Conservation (phyloP, 2,113 vertebrate genomes). For the Cyprinodon variegatus region DNA sequence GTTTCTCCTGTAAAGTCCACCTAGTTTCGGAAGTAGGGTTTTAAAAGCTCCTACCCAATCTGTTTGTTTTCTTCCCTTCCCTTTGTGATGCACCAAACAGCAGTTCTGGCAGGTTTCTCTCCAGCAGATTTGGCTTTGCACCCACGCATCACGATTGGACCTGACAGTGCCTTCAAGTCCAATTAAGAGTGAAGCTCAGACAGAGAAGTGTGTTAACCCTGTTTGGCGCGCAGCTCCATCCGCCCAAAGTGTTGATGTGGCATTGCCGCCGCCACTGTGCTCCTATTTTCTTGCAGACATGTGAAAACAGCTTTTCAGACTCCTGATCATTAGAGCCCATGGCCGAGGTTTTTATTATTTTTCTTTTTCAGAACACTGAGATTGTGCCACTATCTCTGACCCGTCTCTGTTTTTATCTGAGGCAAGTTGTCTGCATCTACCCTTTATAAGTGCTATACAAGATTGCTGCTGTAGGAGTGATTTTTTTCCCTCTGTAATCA, state of each 20-base stretch:
- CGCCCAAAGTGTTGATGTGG: constrained; percentile 65
- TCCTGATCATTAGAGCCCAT: constrained; percentile 58
- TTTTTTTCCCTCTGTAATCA: constrained; percentile 7
- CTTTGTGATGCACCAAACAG: constrained; percentile 43
- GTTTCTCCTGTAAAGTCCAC: constrained; percentile 8
- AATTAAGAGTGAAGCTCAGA: constrained; percentile 75
- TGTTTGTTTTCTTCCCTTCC: constrained; percentile 41
- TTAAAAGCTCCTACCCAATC: constrained; percentile 36
- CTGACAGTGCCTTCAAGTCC: constrained; percentile 81
- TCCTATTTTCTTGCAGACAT: constrained; percentile 47
- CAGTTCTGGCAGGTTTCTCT: constrained; percentile 75
- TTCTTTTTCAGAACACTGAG: constrained; percentile 19
- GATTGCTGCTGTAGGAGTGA: constrained; percentile 1
- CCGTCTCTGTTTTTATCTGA: constrained; percentile 28
- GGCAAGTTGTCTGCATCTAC: constrained; percentile 25
- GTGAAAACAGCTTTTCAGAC: constrained; percentile 61
- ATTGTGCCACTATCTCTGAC: constrained; percentile 36
- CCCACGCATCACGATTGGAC: constrained; percentile 73
- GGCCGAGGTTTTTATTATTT: constrained; percentile 14
- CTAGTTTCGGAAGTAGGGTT: constrained; percentile 33
- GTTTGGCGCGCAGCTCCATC: constrained; percentile 58
- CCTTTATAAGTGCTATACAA: constrained; percentile 19
- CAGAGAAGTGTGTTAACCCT: constrained; percentile 72
- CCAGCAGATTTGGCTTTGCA: constrained; percentile 64
- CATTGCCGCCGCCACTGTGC: constrained; percentile 51